Conservation (phyloP, 92 coral and sea anemone genomes). For the Isaurus tuberculatus region DNA sequence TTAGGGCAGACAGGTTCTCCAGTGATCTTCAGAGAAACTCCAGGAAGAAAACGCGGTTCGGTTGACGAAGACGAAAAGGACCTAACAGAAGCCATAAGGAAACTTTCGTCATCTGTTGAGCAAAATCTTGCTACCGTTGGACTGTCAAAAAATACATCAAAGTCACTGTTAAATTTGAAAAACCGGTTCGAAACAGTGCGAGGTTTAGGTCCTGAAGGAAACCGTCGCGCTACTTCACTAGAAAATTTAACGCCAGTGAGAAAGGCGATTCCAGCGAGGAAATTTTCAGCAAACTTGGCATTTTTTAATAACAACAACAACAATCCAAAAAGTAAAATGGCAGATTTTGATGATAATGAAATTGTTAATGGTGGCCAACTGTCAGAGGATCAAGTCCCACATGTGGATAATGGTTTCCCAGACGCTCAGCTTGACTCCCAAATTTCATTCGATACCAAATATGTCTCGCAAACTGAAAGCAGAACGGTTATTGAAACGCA, state of each 20-base stretch:
- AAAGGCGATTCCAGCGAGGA: neutral
- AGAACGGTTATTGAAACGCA: constrained; percentile 27
- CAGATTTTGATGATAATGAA: constrained; percentile 15
- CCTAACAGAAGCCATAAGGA: constrained; percentile 33
- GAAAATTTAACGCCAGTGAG: constrained; percentile 37
- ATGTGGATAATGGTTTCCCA: constrained; percentile 2
- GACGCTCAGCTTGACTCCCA: constrained; percentile 27
- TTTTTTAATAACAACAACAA: constrained; percentile 28
- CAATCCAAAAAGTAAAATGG: constrained; percentile 24
- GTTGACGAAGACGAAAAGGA: constrained; percentile 46
- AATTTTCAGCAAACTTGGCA: constrained; percentile 17
- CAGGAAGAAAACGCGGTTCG: constrained; percentile 33
- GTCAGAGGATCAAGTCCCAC: constrained; percentile 8
- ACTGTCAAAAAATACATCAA: neutral
- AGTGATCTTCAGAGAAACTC: constrained; percentile 34
- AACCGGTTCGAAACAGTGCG: constrained; percentile 21
- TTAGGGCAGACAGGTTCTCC: constrained; percentile 44
- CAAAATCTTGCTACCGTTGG: constrained; percentile 44
- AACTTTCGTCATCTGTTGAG: constrained; percentile 42
- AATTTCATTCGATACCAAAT: constrained; percentile 6
- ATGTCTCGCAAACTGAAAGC: constrained; percentile 1
- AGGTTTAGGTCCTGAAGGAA: constrained; percentile 22
- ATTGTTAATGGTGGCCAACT: constrained; percentile 25
- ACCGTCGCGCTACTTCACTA: constrained; percentile 30
- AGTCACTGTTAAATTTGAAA: constrained; percentile 12